A percentile compares a stretch with the other conserved stretches of the same genome.
Conservation (phyloP, 2,113 vertebrate species). For the Esox niger region DNA sequence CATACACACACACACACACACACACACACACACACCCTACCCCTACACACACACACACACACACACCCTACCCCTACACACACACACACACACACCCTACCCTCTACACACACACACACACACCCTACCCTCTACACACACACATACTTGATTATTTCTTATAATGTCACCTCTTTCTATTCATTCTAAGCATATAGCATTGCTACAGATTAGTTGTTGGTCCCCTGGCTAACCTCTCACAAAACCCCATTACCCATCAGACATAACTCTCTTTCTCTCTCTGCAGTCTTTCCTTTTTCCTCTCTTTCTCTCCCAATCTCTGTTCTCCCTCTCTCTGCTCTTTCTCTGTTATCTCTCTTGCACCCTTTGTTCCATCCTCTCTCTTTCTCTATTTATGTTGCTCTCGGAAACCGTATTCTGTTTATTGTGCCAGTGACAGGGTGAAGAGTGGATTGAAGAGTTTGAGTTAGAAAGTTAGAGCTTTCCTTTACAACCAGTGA, state of each 20-base stretch:
- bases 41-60: too few relatives aligned
- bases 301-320: not conserved
- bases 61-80: too few relatives aligned
- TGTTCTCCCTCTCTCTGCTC: too few relatives aligned
- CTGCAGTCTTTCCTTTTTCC: not conserved
- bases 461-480: conserved; percentile 17
- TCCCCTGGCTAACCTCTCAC: conserved; percentile 1
- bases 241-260: conserved; percentile 34
- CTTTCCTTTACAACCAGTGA: conserved; percentile 42
- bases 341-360: not conserved
- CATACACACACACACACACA: too few relatives aligned
- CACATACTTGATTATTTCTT: not conserved
- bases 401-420: conserved; percentile 37
- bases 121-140: too few relatives aligned
- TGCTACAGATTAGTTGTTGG: not conserved
- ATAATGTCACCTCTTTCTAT: not conserved
- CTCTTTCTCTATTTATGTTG: not conserved
- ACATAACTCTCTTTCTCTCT: conserved; percentile 35
- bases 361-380: not conserved
- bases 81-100: too few relatives aligned
- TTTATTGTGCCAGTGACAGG: conserved; percentile 20
- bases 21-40: not conserved
- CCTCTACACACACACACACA: too few relatives aligned
- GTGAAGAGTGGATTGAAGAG: not conserved
- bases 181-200: too few relatives aligned